Percentiles rank a stretch among this genome's conserved stretches.
These are phyloP conservation scores for Rhyzopertha dominica DNA, from an alignment of 1,140 invertebrate genomes.

Conservation along the genomic window DNA sequence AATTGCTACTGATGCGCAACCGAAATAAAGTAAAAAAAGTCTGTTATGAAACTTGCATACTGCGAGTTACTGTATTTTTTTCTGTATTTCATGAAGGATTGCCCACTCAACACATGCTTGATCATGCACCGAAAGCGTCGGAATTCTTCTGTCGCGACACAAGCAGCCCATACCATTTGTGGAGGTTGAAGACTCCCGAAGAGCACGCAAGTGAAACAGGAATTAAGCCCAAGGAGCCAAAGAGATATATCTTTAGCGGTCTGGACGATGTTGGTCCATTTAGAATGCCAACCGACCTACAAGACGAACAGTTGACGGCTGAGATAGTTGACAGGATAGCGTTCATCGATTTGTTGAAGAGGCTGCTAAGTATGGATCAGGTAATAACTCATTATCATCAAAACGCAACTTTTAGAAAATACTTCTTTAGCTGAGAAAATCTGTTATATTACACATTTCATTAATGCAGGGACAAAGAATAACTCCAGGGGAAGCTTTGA, in stretches of 20 bases:
- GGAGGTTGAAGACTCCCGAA: slow-evolving; percentile 95
- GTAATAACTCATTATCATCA: no score
- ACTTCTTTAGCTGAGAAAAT: no score
- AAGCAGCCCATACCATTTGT: slow-evolving; percentile 95
- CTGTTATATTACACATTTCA: slow-evolving; percentile 19
- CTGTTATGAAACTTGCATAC: background rate
- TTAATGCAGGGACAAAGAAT: slow-evolving; percentile 79
- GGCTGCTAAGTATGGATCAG: slow-evolving; percentile 98
- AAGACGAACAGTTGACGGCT: slow-evolving; percentile 89
- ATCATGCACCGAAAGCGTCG: slow-evolving; percentile 95
- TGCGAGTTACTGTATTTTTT: background rate
- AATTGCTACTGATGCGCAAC: no score
- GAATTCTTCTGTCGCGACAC: slow-evolving; percentile 98
- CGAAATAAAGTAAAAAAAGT: no score
- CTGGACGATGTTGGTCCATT: slow-evolving; percentile 98
- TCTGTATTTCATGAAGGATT: no score
- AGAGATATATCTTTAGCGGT: slow-evolving; percentile 99
- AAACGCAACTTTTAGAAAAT: no score
- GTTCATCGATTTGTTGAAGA: slow-evolving; percentile 94
- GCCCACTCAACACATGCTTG: slow-evolving; percentile 98
- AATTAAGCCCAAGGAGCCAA: slow-evolving; percentile 98
- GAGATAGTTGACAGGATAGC: slow-evolving; percentile 95
- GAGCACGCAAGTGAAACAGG: slow-evolving; percentile 97
- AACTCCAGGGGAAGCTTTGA: slow-evolving; percentile 90
- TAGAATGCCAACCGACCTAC: slow-evolving; percentile 94